phyloP scores from a whole-genome alignment of 1,140 invertebrate genomes.

The Drosophila biarmipes region DNA sequence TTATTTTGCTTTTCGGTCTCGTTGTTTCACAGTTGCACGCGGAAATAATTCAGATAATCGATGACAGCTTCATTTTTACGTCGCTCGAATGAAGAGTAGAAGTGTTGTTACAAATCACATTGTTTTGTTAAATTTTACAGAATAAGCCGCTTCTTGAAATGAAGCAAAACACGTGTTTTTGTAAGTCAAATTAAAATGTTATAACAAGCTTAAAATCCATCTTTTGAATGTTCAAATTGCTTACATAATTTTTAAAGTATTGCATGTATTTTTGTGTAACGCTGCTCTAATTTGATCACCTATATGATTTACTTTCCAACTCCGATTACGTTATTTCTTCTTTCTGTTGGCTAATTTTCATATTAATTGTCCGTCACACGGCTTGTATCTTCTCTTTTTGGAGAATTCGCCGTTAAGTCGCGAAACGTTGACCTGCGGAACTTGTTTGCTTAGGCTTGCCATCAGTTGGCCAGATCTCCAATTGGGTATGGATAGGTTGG shows the following conservation, averaged over 20 bases:
- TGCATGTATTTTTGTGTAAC: not conserved
- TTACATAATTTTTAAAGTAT: not conserved
- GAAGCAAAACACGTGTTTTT: not conserved
- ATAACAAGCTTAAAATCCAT: not conserved
- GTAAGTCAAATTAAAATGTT: not conserved
- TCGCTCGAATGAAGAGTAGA: conserved; percentile 13
- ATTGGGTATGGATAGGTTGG: conserved; percentile 73
- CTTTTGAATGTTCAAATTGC: not conserved
- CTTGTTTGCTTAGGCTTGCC: conserved; percentile 51
- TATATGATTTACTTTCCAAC: conserved; percentile 16
- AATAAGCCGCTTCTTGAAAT: not conserved
- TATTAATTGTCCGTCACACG: conserved; percentile 64
- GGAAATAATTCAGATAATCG: conserved; percentile 58
- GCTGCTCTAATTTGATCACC: conserved; percentile 46
- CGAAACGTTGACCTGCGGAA: conserved; percentile 68
- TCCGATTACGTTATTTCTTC: conserved; percentile 34
- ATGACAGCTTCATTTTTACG: conserved; percentile 37
- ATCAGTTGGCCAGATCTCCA: conserved; percentile 48
- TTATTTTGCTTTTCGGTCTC: conserved; percentile 26
- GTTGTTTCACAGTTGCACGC: conserved; percentile 55
- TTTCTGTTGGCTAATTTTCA: conserved; percentile 62
- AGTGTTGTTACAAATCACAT: conserved; percentile 2
- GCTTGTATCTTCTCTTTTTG: conserved; percentile 3
- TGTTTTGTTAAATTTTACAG: not conserved
- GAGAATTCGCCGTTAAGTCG: conserved; percentile 54